Evolutionary conservation across 2,113 vertebrate species (phyloP).

Genomic region (Poicephalus gulielmi): DNA sequence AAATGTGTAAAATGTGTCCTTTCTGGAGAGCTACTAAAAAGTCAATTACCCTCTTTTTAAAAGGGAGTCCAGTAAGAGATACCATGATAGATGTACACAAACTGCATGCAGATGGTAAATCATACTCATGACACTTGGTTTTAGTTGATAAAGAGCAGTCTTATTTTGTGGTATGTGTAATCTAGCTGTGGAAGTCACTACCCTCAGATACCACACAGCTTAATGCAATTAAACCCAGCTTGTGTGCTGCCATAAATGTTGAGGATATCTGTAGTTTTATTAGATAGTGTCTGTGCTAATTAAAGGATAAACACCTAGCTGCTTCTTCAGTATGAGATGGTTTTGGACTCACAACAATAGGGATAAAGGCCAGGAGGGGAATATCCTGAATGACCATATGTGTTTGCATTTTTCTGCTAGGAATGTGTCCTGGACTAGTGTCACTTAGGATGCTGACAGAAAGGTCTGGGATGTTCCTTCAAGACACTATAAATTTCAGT

Average conservation of each 20-base stretch:
- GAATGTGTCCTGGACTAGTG: too few species aligned
- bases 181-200: neutral
- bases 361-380: neutral
- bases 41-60: neutral
- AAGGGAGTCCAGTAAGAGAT: neutral
- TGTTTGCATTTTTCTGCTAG: neutral
- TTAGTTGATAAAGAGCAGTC: fast-evolving
- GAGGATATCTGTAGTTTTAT: neutral
- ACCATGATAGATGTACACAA: neutral
- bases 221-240: neutral
- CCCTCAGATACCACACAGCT: neutral
- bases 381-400: fast-evolving
- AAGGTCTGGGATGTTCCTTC: fast-evolving
- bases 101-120: neutral
- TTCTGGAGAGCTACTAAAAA: neutral
- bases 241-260: neutral
- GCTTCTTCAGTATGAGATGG: neutral
- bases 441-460: neutral
- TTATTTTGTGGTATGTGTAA: neutral
- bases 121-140: fast-evolving
- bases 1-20: neutral
- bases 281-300: neutral
- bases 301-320: neutral
- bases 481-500: neutral
- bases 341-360: neutral